Evolutionary conservation across 2,888 invertebrate species (phyloP).

Genomic region (Pseudococcus viburni): DNA sequence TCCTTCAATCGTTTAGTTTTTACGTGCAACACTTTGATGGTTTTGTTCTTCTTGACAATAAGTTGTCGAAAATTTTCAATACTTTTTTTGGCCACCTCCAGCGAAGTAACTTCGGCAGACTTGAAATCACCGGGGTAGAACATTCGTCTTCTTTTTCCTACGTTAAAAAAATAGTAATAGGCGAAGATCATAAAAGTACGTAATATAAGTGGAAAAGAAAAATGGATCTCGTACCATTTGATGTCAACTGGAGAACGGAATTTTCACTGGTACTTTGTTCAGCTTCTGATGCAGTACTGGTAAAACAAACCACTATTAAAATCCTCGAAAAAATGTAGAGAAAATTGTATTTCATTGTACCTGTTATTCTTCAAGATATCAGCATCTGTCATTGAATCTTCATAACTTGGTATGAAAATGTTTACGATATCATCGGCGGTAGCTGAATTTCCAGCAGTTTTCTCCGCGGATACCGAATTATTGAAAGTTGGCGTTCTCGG

Average conservation of each 20-base stretch:
- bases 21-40: not conserved
- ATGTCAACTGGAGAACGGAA: not conserved
- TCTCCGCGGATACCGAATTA: not conserved
- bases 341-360: not conserved
- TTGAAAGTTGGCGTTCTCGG: not conserved
- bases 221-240: not conserved
- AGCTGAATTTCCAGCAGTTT: not conserved
- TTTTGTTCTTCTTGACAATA: not conserved
- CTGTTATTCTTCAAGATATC: not conserved
- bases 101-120: not conserved
- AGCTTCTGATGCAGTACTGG: not conserved
- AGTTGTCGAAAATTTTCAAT: not conserved
- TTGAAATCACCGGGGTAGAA: not conserved
- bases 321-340: not conserved
- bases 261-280: not conserved
- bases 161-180: not conserved
- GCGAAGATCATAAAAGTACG: not conserved
- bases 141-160: not conserved
- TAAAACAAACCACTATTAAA: not conserved
- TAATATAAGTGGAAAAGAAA: not conserved
- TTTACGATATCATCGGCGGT: not conserved
- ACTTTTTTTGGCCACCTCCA: not conserved
- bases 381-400: not conserved
- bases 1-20: not conserved
- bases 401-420: constrained; percentile 8